Evolutionary conservation across 2,888 invertebrate species (phyloP).

Genomic region (Scaeva pyrastri): DNA sequence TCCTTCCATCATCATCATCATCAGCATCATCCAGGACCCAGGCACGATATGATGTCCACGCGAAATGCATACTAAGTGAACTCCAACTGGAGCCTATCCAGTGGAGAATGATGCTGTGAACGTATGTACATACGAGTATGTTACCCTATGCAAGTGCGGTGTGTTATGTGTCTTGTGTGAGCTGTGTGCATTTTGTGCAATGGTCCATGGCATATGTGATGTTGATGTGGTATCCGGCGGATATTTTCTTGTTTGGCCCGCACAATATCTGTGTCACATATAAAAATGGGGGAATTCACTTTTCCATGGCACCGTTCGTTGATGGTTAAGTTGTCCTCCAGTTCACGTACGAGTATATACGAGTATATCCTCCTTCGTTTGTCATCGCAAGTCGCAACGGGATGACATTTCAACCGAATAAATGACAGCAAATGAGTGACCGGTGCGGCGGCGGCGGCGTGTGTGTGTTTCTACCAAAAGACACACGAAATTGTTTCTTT

Average conservation of each 20-base stretch:
- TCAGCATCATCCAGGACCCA: conserved; percentile 16
- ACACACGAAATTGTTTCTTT: conserved; percentile 19
- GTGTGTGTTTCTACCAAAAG: conserved; percentile 46
- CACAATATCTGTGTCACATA: conserved; percentile 57
- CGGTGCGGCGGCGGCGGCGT: conserved; percentile 17
- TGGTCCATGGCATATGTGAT: conserved; percentile 27
- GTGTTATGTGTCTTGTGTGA: not conserved
- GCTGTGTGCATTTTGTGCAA: conserved; percentile 35
- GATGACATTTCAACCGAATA: conserved; percentile 66
- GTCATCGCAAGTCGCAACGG: conserved; percentile 13
- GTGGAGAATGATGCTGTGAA: conserved; percentile 42
- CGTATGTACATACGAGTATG: not conserved
- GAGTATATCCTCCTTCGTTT: conserved; percentile 15
- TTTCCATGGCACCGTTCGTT: conserved; percentile 11
- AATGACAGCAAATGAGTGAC: conserved; percentile 72
- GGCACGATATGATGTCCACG: conserved; percentile 61
- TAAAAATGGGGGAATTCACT: conserved; percentile 51
- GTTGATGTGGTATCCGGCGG: conserved; percentile 47
- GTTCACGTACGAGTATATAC: not conserved
- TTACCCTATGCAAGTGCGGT: not conserved
- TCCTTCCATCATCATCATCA: conserved; percentile 21
- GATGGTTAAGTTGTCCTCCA: conserved; percentile 25
- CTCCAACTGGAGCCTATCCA: conserved; percentile 18
- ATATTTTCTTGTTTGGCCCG: conserved; percentile 56
- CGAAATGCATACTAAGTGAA: conserved; percentile 70